Evolutionary conservation across 2,888 invertebrate genomes (phyloP).

Genomic region (Amphipoea oculea): DNA sequence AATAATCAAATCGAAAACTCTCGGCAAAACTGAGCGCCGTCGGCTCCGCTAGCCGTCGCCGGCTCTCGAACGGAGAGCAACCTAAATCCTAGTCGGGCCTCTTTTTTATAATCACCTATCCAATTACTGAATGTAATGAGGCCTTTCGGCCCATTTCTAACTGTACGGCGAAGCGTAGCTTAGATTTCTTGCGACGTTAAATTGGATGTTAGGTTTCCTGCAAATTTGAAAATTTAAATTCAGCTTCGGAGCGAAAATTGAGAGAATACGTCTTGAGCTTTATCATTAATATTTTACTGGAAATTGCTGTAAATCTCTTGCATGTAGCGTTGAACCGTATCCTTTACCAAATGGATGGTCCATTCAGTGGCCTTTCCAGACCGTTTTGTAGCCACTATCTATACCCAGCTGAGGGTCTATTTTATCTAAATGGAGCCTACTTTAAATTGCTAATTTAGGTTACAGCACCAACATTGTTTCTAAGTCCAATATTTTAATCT

Average conservation of each 20-base stretch:
- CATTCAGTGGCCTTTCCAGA: neutral
- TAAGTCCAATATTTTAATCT: neutral
- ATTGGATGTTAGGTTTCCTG: constrained; percentile 15
- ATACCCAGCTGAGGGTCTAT: neutral
- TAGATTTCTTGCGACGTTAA: constrained; percentile 31
- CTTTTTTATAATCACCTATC: constrained; percentile 64
- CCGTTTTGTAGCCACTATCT: neutral
- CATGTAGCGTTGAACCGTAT: neutral
- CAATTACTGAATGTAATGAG: constrained; percentile 62
- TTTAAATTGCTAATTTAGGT: constrained; percentile 31
- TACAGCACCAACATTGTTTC: constrained; percentile 3
- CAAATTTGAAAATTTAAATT: constrained; percentile 6
- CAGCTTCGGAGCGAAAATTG: neutral
- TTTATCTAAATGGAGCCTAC: constrained; percentile 7
- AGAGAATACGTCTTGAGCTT: neutral
- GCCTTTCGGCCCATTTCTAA: constrained; percentile 20
- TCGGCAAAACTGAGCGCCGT: constrained; percentile 15
- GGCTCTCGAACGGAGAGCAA: constrained; percentile 38
- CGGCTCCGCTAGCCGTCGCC: constrained; percentile 33
- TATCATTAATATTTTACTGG: neutral
- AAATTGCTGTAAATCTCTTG: neutral
- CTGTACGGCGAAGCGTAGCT: neutral
- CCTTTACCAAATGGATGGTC: neutral
- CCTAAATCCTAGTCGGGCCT: constrained; percentile 33
- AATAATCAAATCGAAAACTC: constrained; percentile 18